phyloP scores from a whole-genome alignment of 2,888 invertebrate genomes.

The Caenorhabditis sp. region DNA sequence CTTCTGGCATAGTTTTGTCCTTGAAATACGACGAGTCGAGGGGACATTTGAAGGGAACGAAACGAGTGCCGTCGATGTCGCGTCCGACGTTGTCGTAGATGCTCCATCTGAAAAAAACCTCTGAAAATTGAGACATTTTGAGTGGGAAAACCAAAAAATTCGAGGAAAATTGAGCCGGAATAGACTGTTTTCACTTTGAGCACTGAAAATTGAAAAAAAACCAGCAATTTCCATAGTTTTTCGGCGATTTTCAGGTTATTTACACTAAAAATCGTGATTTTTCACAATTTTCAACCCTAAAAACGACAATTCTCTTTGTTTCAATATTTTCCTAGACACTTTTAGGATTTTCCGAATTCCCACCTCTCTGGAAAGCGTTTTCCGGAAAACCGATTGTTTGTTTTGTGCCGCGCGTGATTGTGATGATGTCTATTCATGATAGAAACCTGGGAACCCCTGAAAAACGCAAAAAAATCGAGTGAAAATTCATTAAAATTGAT shows the following conservation, averaged over 20 bases:
- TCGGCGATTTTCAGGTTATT: background rate
- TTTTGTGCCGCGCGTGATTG: constrained; percentile 1
- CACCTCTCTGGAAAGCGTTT: constrained; percentile 62
- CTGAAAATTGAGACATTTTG: too few species aligned
- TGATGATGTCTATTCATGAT: constrained; percentile 14
- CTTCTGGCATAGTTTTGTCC: constrained; percentile 55
- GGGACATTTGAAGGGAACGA: constrained; percentile 90
- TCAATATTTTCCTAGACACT: background rate
- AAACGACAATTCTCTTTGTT: background rate
- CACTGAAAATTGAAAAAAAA: constrained; percentile 53
- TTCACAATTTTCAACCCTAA: background rate
- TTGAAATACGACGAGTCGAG: constrained; percentile 84
- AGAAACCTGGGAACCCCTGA: constrained; percentile 11
- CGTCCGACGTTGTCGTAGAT: constrained; percentile 85
- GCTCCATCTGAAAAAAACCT: constrained; percentile 84
- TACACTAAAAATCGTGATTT: background rate
- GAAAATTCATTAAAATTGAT: constrained; percentile 10
- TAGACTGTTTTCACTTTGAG: too few species aligned
- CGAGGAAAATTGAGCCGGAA: too few species aligned
- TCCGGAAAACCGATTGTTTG: constrained; percentile 26
- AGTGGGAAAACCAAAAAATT: too few species aligned
- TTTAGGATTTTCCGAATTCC: constrained; percentile 8
- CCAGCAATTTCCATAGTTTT: too few species aligned
- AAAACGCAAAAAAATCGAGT: constrained; percentile 10
- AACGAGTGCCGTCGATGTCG: constrained; percentile 87